These are phyloP conservation scores for Dasypus novemcinctus DNA, from an alignment of 2,113 vertebrate species.

Conservation along the genomic window DNA sequence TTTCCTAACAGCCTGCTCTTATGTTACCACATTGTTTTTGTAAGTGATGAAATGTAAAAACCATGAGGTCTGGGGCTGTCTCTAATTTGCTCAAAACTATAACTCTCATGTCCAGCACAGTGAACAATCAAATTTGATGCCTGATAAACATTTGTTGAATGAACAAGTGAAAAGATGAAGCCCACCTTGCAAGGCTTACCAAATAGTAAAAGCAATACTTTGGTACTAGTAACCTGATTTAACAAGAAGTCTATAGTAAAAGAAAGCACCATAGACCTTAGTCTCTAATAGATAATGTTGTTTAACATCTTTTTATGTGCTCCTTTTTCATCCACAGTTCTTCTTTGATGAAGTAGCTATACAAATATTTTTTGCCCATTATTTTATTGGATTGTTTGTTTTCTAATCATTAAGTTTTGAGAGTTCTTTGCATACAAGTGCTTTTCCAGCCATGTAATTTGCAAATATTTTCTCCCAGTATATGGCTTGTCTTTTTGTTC, in stretches of 20 bases:
- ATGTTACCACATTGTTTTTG: background rate
- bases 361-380: background rate
- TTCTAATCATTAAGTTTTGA: too few relatives aligned
- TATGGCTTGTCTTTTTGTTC: background rate
- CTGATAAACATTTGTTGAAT: background rate
- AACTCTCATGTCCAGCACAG: background rate
- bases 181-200: background rate
- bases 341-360: background rate
- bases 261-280: background rate
- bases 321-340: background rate
- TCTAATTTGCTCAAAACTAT: too few relatives aligned
- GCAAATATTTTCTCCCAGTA: background rate
- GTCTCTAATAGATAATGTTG: background rate
- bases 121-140: background rate
- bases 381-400: background rate
- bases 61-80: background rate
- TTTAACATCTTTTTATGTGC: background rate
- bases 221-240: background rate
- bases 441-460: background rate
- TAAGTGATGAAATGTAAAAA: background rate
- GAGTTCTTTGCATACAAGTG: background rate
- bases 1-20: background rate
- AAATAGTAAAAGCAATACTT: background rate
- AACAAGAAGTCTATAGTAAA: background rate
- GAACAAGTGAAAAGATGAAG: background rate